A percentile compares a stretch with the other conserved stretches of the same genome.
Evolutionary conservation across 2,888 invertebrate genomes (phyloP).

Genomic region (Ctenicera cuprea): DNA sequence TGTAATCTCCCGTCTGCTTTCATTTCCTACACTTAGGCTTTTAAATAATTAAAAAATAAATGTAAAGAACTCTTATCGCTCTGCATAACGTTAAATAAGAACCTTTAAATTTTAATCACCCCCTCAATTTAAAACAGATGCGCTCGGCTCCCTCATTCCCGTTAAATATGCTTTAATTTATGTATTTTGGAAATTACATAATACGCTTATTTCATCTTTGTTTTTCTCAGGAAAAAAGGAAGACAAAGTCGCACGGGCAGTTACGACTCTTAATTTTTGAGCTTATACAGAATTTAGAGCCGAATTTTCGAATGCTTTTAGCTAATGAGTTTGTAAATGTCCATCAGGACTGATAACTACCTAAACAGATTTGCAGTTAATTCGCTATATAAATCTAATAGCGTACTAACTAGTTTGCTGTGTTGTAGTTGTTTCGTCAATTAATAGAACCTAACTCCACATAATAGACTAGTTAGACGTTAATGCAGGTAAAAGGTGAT

Average conservation of each 20-base stretch:
- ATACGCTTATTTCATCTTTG: slow-evolving; percentile 42
- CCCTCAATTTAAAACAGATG: slow-evolving; percentile 61
- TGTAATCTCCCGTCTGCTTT: slow-evolving; percentile 46
- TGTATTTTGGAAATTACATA: slow-evolving; percentile 59
- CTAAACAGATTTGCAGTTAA: slow-evolving; percentile 30
- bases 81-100: slow-evolving; percentile 59
- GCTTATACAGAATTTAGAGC: not conserved
- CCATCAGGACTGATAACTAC: slow-evolving; percentile 12
- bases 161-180: slow-evolving; percentile 59
- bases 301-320: slow-evolving; percentile 22
- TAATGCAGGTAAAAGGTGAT: slow-evolving; percentile 12
- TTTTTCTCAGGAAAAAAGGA: slow-evolving; percentile 24
- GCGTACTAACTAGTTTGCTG: slow-evolving; percentile 13
- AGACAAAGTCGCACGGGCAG: not conserved
- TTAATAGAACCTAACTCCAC: slow-evolving; percentile 25
- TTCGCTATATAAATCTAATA: slow-evolving; percentile 14
- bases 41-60: slow-evolving; percentile 60
- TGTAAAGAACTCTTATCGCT: slow-evolving; percentile 56
- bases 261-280: slow-evolving; percentile 8
- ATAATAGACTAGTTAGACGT: slow-evolving; percentile 8
- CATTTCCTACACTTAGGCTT: slow-evolving; percentile 56
- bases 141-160: slow-evolving; percentile 43
- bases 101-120: slow-evolving; percentile 61
- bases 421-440: slow-evolving; percentile 21
- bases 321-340: slow-evolving; percentile 29